phyloP scores from a whole-genome alignment of 2,113 vertebrate species.

The Strigops habroptila region DNA sequence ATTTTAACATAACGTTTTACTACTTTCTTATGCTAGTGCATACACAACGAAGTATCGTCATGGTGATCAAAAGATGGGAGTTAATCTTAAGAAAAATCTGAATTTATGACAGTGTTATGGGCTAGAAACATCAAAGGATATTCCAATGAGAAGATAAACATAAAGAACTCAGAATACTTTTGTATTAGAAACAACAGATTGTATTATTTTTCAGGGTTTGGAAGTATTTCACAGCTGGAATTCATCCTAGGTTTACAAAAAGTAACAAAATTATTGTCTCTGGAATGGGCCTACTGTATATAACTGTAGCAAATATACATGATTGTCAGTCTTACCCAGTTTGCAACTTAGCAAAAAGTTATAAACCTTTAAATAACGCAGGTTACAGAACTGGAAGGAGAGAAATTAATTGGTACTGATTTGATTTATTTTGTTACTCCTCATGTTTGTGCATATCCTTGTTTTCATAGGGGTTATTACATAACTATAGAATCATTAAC shows the following conservation, averaged over 20 bases:
- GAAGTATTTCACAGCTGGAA: background rate
- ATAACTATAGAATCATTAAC: background rate
- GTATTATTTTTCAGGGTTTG: background rate
- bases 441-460: background rate
- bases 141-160: background rate
- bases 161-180: background rate
- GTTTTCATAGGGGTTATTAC: background rate
- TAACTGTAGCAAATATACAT: background rate
- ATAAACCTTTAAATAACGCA: background rate
- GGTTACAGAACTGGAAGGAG: background rate
- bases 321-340: background rate
- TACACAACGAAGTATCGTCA: background rate
- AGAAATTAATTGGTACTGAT: background rate
- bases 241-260: background rate
- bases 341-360: background rate
- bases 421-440: background rate
- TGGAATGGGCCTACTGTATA: background rate
- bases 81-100: background rate
- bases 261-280: background rate
- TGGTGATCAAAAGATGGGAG: background rate
- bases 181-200: background rate
- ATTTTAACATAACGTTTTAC: constrained; percentile 8
- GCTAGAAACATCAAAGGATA: background rate
- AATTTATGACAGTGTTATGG: background rate
- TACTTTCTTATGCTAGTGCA: background rate